These are phyloP conservation scores for Wiebesia pumilae DNA, from an alignment of 1,140 invertebrate genomes.

Conservation along the genomic window DNA sequence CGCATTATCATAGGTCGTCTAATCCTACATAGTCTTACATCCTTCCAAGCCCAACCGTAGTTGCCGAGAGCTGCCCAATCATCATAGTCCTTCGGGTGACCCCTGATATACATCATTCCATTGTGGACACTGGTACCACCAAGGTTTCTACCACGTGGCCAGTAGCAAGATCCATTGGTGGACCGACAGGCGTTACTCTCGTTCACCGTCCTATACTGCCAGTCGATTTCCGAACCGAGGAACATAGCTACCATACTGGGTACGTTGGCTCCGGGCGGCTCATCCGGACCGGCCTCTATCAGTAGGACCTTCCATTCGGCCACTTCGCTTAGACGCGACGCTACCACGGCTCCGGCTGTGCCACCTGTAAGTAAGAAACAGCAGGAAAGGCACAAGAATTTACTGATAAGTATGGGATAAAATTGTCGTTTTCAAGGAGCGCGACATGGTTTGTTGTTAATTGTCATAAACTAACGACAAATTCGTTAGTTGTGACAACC, in stretches of 20 bases:
- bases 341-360: conserved; percentile 81
- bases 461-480: no score
- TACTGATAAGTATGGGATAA: not conserved
- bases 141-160: conserved; percentile 89
- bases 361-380: conserved; percentile 70
- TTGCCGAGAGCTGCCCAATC: conserved; percentile 87
- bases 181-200: conserved; percentile 87
- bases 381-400: not conserved
- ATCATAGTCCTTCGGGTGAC: conserved; percentile 84
- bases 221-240: conserved; percentile 87
- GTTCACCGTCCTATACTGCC: conserved; percentile 89
- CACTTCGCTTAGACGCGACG: conserved; percentile 80
- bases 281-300: conserved; percentile 82
- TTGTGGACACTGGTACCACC: conserved; percentile 85
- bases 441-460: no score
- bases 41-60: conserved; percentile 90
- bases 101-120: conserved; percentile 88
- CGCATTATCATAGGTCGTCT: no score
- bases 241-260: conserved; percentile 90
- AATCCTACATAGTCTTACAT: conserved; percentile 70
- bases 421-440: not conserved
- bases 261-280: conserved; percentile 86
- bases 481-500: no score
- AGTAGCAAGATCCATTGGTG: conserved; percentile 83
- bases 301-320: conserved; percentile 74